These are phyloP conservation scores for Neoniphon sammara DNA, from an alignment of 2,797 vertebrate genomes.

Conservation along the genomic window DNA sequence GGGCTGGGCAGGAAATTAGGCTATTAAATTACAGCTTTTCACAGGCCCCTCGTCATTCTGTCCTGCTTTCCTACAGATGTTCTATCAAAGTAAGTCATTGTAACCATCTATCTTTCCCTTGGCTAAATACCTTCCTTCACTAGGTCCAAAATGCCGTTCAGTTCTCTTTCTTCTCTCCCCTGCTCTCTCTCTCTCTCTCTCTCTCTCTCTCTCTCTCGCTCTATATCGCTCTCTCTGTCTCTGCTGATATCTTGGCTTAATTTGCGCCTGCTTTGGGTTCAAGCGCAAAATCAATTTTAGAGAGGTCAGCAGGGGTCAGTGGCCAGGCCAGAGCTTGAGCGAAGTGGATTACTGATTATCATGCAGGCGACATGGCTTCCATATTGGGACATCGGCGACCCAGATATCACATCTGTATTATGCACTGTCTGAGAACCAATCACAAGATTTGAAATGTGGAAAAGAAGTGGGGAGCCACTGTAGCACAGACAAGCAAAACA, in stretches of 20 bases:
- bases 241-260: conserved; percentile 87
- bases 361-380: conserved; percentile 79
- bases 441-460: conserved; percentile 63
- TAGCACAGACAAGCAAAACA: conserved; percentile 42
- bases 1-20: conserved; percentile 93
- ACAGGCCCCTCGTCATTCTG: conserved; percentile 83
- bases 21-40: conserved; percentile 94
- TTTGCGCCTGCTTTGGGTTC: conserved; percentile 88
- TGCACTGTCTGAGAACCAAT: conserved; percentile 61
- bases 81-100: conserved; percentile 92
- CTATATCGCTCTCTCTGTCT: conserved; percentile 17
- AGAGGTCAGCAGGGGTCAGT: conserved; percentile 90
- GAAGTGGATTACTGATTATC: conserved; percentile 90
- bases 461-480: conserved; percentile 31
- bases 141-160: conserved; percentile 58
- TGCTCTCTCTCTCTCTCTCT: conserved; percentile 15
- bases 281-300: conserved; percentile 94
- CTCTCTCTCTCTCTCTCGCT: conserved; percentile 1
- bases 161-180: neutral
- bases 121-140: conserved; percentile 87
- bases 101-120: conserved; percentile 90
- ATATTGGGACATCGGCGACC: conserved; percentile 65
- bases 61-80: conserved; percentile 86
- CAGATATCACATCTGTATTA: conserved; percentile 71
- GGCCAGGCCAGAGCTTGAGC: conserved; percentile 80